phyloP scores from a whole-genome alignment of 2,888 invertebrate species.

The Tachina lurida region DNA sequence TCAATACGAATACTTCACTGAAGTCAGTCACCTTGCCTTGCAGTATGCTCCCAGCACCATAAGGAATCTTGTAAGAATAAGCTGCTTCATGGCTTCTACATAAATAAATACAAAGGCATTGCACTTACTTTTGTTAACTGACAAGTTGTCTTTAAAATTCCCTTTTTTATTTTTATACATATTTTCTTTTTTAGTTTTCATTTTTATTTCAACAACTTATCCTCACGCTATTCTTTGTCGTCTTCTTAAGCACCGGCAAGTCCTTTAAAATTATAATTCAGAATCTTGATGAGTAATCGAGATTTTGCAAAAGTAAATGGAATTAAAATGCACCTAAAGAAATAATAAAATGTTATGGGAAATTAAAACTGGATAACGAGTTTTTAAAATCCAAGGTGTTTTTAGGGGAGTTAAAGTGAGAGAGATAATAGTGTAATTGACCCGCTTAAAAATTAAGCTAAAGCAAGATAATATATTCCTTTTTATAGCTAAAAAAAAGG shows the following conservation, averaged over 20 bases:
- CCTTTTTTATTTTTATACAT: neutral
- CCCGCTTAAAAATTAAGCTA: slow-evolving; percentile 9
- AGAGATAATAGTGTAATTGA: slow-evolving; percentile 19
- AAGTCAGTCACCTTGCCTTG: neutral
- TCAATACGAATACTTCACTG: no score
- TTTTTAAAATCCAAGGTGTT: neutral
- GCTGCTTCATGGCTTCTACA: slow-evolving; percentile 1
- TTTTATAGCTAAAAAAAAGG: neutral
- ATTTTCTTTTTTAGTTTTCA: neutral
- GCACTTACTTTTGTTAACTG: slow-evolving; percentile 29
- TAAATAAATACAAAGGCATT: neutral
- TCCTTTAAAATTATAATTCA: slow-evolving; percentile 29
- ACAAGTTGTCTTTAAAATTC: slow-evolving; percentile 35
- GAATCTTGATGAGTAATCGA: slow-evolving; percentile 46
- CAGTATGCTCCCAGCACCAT: neutral
- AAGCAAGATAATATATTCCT: neutral
- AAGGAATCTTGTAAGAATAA: neutral
- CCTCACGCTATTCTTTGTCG: neutral
- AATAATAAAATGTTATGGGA: slow-evolving; percentile 28
- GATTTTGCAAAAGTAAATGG: slow-evolving; percentile 40
- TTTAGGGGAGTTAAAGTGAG: neutral
- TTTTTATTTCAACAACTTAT: slow-evolving; percentile 17
- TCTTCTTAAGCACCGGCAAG: neutral
- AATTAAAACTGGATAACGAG: slow-evolving; percentile 11
- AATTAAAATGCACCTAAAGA: slow-evolving; percentile 51